These are phyloP conservation scores for Leptoclinus maculatus DNA, from an alignment of 2,797 vertebrate species.

Conservation along the genomic window DNA sequence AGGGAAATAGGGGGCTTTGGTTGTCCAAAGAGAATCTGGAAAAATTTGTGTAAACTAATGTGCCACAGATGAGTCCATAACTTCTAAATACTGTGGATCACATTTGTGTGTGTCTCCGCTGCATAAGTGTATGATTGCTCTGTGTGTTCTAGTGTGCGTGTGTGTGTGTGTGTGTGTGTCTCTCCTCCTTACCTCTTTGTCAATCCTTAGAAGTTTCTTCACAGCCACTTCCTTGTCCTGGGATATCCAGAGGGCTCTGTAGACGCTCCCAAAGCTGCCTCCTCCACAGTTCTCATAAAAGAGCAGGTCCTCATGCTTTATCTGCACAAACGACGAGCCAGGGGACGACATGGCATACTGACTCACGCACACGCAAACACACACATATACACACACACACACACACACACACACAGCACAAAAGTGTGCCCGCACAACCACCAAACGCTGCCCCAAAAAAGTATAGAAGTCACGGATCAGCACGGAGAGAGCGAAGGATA, in stretches of 20 bases:
- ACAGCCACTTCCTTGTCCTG: slow-evolving; percentile 98
- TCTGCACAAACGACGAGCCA: slow-evolving; percentile 97
- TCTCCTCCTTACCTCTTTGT: slow-evolving; percentile 89
- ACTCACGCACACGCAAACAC: slow-evolving; percentile 68
- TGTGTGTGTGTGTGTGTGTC: background rate
- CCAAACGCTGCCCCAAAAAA: slow-evolving; percentile 27
- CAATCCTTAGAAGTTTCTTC: slow-evolving; percentile 98
- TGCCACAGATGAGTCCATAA: background rate
- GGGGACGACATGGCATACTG: slow-evolving; percentile 99
- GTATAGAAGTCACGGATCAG: slow-evolving; percentile 24
- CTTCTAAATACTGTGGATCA: background rate
- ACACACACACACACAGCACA: slow-evolving; percentile 28
- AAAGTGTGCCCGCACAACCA: slow-evolving; percentile 33
- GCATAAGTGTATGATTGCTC: background rate
- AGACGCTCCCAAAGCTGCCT: slow-evolving; percentile 97
- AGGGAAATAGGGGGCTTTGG: background rate
- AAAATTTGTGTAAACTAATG: slow-evolving; percentile 9
- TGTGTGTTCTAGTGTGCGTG: slow-evolving; percentile 23
- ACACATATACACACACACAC: slow-evolving; percentile 45
- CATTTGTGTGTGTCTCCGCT: background rate
- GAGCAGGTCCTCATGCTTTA: slow-evolving; percentile 96
- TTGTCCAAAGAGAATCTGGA: slow-evolving; percentile 22
- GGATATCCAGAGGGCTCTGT: slow-evolving; percentile 95
- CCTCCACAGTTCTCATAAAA: slow-evolving; percentile 98
- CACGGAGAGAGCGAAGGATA: slow-evolving; percentile 3